Percentiles rank a stretch among this genome's conserved stretches.
These are phyloP conservation scores for Drosophila triauraria DNA, from an alignment of 1,140 invertebrate species.

Conservation along the genomic window DNA sequence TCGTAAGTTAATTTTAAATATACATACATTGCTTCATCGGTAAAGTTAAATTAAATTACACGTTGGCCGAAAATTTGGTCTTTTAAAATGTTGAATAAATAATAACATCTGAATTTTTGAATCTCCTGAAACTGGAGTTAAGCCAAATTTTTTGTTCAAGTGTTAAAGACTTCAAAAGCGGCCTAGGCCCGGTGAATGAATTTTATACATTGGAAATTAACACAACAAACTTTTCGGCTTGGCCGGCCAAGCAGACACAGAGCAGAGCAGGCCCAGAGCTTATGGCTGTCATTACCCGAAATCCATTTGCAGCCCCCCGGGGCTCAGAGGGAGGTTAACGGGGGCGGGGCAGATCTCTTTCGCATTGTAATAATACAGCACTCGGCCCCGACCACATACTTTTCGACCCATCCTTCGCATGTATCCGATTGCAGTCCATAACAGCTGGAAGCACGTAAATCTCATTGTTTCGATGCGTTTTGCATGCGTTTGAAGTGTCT, in stretches of 20 bases:
- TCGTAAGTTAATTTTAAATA: no score
- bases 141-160: neutral
- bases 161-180: constrained; percentile 12
- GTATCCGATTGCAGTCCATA: constrained; percentile 80
- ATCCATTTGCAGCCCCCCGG: constrained; percentile 64
- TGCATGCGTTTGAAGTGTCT: constrained; percentile 74
- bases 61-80: no score
- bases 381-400: constrained; percentile 15
- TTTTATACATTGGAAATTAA: constrained; percentile 80
- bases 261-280: constrained; percentile 34
- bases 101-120: no score
- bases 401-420: constrained; percentile 26
- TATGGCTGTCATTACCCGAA: constrained; percentile 71
- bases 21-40: no score
- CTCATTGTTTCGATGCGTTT: constrained; percentile 79
- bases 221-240: constrained; percentile 80
- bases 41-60: no score
- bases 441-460: constrained; percentile 79
- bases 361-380: constrained; percentile 56
- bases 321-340: neutral
- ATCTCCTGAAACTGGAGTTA: no score
- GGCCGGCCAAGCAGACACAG: constrained; percentile 54
- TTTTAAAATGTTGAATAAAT: no score
- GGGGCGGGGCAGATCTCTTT: constrained; percentile 36
- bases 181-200: constrained; percentile 51